Evolutionary conservation across 2,888 invertebrate genomes (phyloP), one percentile per base, ranked within the genome.

Genomic region (Bedellia somnulentella): DNA sequence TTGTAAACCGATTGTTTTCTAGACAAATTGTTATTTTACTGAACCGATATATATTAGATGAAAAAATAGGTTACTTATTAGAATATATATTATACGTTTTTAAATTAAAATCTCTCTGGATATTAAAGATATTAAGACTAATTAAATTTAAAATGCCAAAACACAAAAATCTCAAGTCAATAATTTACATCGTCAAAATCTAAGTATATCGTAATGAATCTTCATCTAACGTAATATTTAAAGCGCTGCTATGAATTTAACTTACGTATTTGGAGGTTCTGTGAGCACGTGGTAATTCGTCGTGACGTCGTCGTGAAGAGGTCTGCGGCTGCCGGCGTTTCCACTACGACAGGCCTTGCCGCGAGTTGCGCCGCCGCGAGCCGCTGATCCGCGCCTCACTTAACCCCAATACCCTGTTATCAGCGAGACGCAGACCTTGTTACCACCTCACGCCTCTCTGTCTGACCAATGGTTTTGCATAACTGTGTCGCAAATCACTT

Each of bases 281-380:
- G 53, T 61, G 57, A 55, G 66, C 73, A 73, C 73, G 73, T 73
- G 73, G 54, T 62, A 44, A 37, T 31, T 37, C 38, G 28, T 27
- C 29, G 35, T 37, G 40, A 44, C 46, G 50, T n/a, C 46, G 50
- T 44, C 37, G 40, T 42, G 35, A 32, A 50, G 56, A 47, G 39
- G 52, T 56, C 62, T 59, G 53, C 40, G 49, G 54, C 62, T 62
- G 62, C 51, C 67, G 64, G 52, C 44, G 40, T 56, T 53, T 50
- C 44, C 47, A 54, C 59, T 59, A 59, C 68, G 67, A 73, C 71
- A 62, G 71, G 44, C 60, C 52, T 43, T 25, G 25, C 4, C 16
- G 12, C 14, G n/a, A n/a, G n/a, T n/a, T n/a, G n/a, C n/a, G n/a
- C n/a, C n/a, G n/a, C n/a, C n/a, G n/a, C n/a, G n/a, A n/a, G n/a